Percentiles rank a stretch among this genome's conserved stretches.
These are phyloP conservation scores for Tipula unca DNA, from an alignment of 2,888 invertebrate species.

Conservation along the genomic window DNA sequence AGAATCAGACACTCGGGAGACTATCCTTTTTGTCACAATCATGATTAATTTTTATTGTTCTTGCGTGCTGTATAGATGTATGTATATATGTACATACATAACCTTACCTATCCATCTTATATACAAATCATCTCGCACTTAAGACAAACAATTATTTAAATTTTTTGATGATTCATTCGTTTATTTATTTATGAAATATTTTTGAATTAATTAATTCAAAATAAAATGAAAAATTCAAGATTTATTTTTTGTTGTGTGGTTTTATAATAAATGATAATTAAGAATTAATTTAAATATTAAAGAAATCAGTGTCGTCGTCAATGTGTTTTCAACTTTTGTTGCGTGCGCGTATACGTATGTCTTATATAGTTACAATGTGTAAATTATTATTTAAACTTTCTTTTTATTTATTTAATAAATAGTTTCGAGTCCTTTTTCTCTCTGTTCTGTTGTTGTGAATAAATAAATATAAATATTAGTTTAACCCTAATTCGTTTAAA, in stretches of 20 bases:
- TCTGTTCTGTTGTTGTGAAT: background rate
- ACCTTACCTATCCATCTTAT: background rate
- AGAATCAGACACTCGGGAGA: conserved; percentile 15
- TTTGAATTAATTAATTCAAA: background rate
- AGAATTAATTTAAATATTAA: background rate
- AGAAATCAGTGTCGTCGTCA: background rate
- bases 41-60: conserved; percentile 4
- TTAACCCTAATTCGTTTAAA: background rate
- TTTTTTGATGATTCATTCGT: background rate
- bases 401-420: background rate
- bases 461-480: conserved; percentile 14
- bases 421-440: background rate
- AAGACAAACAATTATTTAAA: background rate
- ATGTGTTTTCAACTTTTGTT: background rate
- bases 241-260: background rate
- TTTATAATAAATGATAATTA: conserved; percentile 8
- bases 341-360: background rate
- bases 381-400: background rate
- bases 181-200: conserved; percentile 9
- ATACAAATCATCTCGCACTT: background rate
- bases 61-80: no score
- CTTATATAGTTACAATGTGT: background rate
- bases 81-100: background rate
- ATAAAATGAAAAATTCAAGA: background rate
- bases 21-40: conserved; percentile 16